Percentiles rank a stretch among this genome's conserved stretches.
Conservation (phyloP, 2,888 invertebrate genomes). For the Philaethria dido region DNA sequence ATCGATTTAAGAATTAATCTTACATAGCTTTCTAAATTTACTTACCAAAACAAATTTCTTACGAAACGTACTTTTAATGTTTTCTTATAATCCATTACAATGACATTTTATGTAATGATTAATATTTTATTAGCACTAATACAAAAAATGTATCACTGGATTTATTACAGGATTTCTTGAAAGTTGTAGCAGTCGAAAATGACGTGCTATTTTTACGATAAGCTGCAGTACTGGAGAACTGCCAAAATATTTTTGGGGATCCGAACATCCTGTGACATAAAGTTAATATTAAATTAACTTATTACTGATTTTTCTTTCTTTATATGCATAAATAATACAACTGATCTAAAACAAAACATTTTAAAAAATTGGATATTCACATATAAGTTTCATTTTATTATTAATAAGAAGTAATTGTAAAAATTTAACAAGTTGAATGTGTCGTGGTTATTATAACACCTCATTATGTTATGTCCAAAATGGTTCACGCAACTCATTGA, state of each 20-base stretch:
- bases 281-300: background rate
- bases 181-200: constrained; percentile 42
- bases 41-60: no score
- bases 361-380: background rate
- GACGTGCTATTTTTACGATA: constrained; percentile 52
- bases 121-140: background rate
- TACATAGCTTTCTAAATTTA: background rate
- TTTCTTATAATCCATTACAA: background rate
- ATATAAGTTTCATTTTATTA: background rate
- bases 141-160: background rate
- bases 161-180: constrained; percentile 27
- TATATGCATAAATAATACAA: background rate
- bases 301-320: background rate
- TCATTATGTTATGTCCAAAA: constrained; percentile 20
- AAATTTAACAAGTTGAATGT: background rate
- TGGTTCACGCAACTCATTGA: constrained; percentile 34
- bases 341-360: background rate
- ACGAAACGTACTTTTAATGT: background rate
- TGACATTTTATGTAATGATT: background rate
- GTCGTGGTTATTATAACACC: background rate
- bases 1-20: constrained; percentile 28
- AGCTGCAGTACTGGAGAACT: constrained; percentile 52
- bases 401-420: background rate
- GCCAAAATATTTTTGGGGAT: constrained; percentile 46
- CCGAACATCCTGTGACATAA: constrained; percentile 14